A percentile compares a stretch with the other conserved stretches of the same genome.
phyloP scores from a whole-genome alignment of 2,888 invertebrate species.

The Laspeyria flexula region DNA sequence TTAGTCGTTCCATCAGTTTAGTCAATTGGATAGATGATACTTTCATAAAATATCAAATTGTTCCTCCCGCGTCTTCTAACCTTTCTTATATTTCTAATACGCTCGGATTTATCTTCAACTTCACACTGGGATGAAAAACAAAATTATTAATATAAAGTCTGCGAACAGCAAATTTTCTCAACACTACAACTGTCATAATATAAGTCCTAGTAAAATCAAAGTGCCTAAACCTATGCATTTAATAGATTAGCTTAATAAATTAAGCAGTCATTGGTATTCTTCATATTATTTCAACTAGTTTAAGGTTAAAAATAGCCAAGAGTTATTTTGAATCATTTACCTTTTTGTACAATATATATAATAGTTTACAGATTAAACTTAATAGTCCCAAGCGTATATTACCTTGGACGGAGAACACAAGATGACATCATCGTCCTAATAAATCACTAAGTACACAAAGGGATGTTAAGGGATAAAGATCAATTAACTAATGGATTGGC shows the following conservation, averaged over 20 bases:
- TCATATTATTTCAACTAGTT: too few species aligned
- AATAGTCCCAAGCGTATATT: not conserved
- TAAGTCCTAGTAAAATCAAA: too few species aligned
- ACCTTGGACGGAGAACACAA: not conserved
- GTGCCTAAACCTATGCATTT: too few species aligned
- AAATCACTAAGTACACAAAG: constrained; percentile 25
- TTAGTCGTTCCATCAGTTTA: not conserved
- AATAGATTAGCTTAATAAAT: too few species aligned
- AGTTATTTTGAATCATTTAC: too few species aligned
- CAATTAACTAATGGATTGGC: constrained; percentile 62
- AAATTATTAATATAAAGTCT: too few species aligned
- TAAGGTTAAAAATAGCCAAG: too few species aligned
- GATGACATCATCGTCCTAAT: constrained; percentile 2
- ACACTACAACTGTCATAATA: too few species aligned
- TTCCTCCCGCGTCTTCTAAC: not conserved
- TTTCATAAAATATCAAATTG: not conserved
- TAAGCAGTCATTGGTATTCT: too few species aligned
- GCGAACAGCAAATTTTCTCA: too few species aligned
- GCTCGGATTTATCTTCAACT: not conserved
- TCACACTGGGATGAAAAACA: not conserved
- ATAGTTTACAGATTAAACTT: too few species aligned
- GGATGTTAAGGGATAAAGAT: constrained; percentile 41
- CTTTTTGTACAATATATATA: too few species aligned
- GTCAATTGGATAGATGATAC: not conserved
- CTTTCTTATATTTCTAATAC: not conserved